phyloP scores from a whole-genome alignment of 2,888 invertebrate species.

The Rotaria socialis region DNA sequence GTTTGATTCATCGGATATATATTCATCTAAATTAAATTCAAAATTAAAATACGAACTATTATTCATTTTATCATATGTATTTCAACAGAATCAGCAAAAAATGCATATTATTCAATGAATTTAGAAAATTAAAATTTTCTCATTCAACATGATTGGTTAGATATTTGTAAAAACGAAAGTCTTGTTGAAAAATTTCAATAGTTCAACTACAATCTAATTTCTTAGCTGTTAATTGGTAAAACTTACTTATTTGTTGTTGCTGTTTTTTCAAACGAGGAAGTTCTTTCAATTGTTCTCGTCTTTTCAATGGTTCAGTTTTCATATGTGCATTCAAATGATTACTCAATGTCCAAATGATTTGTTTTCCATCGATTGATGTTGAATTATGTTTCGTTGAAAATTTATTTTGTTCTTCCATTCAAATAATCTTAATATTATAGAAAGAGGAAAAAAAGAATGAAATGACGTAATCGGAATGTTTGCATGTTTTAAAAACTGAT shows the following conservation, averaged over 20 bases:
- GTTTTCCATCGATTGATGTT: neutral
- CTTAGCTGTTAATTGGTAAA: neutral
- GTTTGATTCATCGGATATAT: neutral
- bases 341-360: neutral
- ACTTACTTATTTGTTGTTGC: neutral
- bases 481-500: neutral
- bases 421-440: neutral
- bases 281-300: constrained; percentile 14
- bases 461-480: constrained; percentile 1
- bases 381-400: neutral
- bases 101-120: too few relatives aligned
- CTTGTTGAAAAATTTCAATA: too few relatives aligned
- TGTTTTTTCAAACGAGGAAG: neutral
- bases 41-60: too few relatives aligned
- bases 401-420: neutral
- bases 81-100: too few relatives aligned
- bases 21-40: neutral
- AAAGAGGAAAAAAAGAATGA: neutral
- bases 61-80: too few relatives aligned
- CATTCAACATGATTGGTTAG: too few relatives aligned
- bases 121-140: too few relatives aligned
- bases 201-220: too few relatives aligned
- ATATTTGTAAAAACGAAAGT: too few relatives aligned
- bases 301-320: constrained; percentile 33
- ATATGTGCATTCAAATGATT: neutral